Base-by-base conservation (phyloP, 1,140 invertebrate genomes). In the Drosophila repletoides region DNA sequence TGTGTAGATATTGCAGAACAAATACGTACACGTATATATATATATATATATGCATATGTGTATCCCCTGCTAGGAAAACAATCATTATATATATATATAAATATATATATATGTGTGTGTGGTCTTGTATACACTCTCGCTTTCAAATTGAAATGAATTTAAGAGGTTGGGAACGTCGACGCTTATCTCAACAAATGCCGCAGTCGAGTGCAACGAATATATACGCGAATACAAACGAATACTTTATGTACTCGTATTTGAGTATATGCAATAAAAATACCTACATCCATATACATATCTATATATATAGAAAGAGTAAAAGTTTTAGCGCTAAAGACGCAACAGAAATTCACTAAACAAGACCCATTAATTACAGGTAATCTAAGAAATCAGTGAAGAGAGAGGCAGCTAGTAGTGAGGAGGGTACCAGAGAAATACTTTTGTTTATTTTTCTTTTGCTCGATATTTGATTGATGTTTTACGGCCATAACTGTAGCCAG, bases 401-500 rank as follows among this genome's bases (percentile, higher is more conserved):
- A 2, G 7, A 4, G 4, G 10, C n/a, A n/a, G n/a, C n/a, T 3
- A 12, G 7, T 0, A 3, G 36, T 34, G 2, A 7, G 38, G 1
- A 5, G 21, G 22, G 3, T 56, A 40, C 21, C 43, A 38, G 22
- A 56, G 38, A 12, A 31, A 56, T 21, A 19, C 14, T n/a, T 14
- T 52, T 53, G 58, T 36, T 67, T 67, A 10, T 67, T 51, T 60
- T 60, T 31, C 64, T 45, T 38, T 34, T 29, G 48, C 14, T 53
- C 58, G 33, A 68, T 68, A 63, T 68, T 68, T 68, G 65, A 68
- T 68, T 68, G 65, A 68, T 68, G 65, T 68, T 68, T 58, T 53
- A 19, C 38, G 31, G 6, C 2, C 15, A 31, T n/a, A 43, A 26
- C 48, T 14, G 5, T 45, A 34, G 19, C 34, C 36, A 28, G 40